Evolutionary conservation across 23 tunicate genomes (phyloP), one percentile per base, ranked within the genome.

Genomic region (Styela plicata): DNA sequence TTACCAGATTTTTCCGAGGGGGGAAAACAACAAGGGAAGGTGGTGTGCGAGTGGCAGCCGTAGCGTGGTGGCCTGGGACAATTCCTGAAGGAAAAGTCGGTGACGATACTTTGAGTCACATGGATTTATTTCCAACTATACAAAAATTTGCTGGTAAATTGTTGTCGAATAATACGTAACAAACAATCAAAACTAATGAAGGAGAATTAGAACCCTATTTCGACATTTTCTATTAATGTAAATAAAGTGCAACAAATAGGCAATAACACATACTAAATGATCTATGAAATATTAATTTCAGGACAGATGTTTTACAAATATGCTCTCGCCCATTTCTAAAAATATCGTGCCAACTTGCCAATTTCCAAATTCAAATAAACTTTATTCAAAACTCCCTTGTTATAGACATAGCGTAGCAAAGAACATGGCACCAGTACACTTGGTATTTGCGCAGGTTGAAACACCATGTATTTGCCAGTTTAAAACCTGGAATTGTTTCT

Each of bases 1-100:
- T 78, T 3, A 28, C 90, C 52, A 91, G 91, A 1, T 30, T 28
- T 29, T 67, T 91, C 26, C 80, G 74, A 71, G 96, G 97, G 22
- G 85, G 85, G 24, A 92, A 92, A 69, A 52, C 82, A 3, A 24
- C 92, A 16, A 74, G 97, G 97, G 97, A 92, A 35, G 97, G 97
- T 21, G 97, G 97, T 2, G 28, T 87, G 28, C 74, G 89, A 18
- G 89, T 92, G 25, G 92, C 97, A 3, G 70, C 92, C 25, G 66
- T 87, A n/a, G 92, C 92, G 57, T 87, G 97, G 92, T 92, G 97
- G 97, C 97, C 97, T 24, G 97, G 92, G 17, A 81, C 71, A 27
- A 86, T 92, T 33, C 70, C 52, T 24, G 86, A 86, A 1, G 85
- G 85, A 30, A 26, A 69, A 2, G 81, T 84, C 3, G 74, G 74